These are phyloP conservation scores for Drosophila kohkoa DNA, from an alignment of 1,140 invertebrate genomes.

Conservation along the genomic window DNA sequence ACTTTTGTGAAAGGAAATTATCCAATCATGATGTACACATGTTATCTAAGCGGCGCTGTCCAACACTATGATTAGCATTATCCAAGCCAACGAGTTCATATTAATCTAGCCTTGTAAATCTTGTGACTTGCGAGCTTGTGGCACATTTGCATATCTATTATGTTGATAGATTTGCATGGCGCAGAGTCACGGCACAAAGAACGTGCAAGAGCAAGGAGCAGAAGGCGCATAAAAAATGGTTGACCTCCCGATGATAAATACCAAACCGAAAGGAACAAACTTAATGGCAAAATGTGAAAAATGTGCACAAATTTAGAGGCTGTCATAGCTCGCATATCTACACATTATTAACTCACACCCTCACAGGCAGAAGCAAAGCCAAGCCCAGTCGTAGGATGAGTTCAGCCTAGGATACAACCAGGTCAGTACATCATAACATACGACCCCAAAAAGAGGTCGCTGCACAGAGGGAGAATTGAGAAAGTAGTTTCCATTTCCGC, in stretches of 20 bases:
- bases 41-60: not conserved
- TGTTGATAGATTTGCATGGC: constrained; percentile 25
- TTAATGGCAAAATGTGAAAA: constrained; percentile 47
- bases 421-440: constrained; percentile 62
- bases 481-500: constrained; percentile 71
- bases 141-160: not conserved
- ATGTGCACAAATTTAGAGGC: constrained; percentile 53
- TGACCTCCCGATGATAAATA: constrained; percentile 37
- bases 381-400: not conserved
- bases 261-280: constrained; percentile 27
- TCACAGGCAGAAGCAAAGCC: not conserved
- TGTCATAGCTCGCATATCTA: constrained; percentile 53
- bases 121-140: not conserved
- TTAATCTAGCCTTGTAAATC: constrained; percentile 3
- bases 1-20: not conserved
- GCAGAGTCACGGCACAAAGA: constrained; percentile 7
- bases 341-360: constrained; percentile 41
- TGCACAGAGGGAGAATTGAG: constrained; percentile 38
- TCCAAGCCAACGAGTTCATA: not conserved
- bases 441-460: not conserved
- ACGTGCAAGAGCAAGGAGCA: not conserved
- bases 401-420: constrained; percentile 52
- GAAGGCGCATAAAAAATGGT: constrained; percentile 20
- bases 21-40: not conserved
- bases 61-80: not conserved